Conservation (phyloP, 2,113 vertebrate genomes). For the Lagopus leucura region DNA sequence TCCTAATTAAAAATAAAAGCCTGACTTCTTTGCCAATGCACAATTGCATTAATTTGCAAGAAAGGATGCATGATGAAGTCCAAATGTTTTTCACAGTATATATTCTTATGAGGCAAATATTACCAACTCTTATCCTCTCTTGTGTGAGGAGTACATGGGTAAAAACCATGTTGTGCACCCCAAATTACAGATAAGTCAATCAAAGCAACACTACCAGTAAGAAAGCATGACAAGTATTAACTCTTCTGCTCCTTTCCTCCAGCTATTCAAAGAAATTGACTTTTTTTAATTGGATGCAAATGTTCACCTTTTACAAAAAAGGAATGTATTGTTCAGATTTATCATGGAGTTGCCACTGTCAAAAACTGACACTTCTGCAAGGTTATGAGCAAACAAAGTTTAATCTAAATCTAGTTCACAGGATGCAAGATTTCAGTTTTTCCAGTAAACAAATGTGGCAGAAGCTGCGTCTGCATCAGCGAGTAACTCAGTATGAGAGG, state of each 20-base stretch:
- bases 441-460: not conserved
- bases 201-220: not conserved
- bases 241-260: not conserved
- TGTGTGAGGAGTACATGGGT: not conserved
- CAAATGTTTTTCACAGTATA: not conserved
- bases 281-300: not conserved
- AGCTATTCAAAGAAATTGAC: not conserved
- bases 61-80: not conserved
- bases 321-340: not conserved
- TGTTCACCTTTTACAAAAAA: not conserved
- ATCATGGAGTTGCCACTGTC: not conserved
- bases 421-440: slow-evolving; percentile 31
- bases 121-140: not conserved
- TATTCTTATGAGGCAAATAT: not conserved
- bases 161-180: not conserved
- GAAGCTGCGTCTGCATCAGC: not conserved
- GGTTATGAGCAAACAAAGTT: slow-evolving; percentile 50
- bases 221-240: not conserved
- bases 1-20: not conserved
- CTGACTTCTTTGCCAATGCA: not conserved
- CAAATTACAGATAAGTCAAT: not conserved
- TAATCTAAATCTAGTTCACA: slow-evolving; percentile 65
- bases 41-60: not conserved
- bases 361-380: slow-evolving; percentile 27
- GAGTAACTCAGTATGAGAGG: not conserved